These are phyloP conservation scores for Athripsodes cinereus DNA, from an alignment of 2,888 invertebrate species.

Conservation along the genomic window DNA sequence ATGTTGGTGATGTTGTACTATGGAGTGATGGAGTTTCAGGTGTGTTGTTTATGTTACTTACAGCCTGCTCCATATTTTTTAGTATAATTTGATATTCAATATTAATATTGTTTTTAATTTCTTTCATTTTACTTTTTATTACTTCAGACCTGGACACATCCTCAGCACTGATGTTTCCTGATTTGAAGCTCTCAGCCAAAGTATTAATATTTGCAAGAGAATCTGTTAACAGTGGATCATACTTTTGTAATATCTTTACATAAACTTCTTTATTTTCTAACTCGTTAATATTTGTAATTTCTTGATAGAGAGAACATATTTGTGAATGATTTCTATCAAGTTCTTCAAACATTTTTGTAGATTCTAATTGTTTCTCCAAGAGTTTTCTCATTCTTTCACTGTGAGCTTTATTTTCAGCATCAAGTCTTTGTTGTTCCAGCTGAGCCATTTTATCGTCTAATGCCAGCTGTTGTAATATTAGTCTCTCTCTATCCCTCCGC, in stretches of 20 bases:
- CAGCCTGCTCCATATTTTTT: slow-evolving; percentile 27
- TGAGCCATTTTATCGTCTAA: slow-evolving; percentile 40
- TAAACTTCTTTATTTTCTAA: slow-evolving; percentile 40
- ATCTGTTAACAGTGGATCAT: slow-evolving; percentile 38
- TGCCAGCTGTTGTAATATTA: slow-evolving; percentile 33
- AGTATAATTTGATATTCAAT: slow-evolving; percentile 35
- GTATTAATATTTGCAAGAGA: slow-evolving; percentile 42
- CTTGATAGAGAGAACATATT: slow-evolving; percentile 51
- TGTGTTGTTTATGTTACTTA: slow-evolving; percentile 32
- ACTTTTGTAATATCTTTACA: slow-evolving; percentile 42
- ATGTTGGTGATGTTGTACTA: not conserved
- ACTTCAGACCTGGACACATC: slow-evolving; percentile 53
- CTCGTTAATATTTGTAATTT: slow-evolving; percentile 44
- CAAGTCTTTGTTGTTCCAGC: slow-evolving; percentile 42
- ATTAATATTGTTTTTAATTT: slow-evolving; percentile 41
- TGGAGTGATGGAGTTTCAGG: slow-evolving; percentile 28
- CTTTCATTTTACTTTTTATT: slow-evolving; percentile 41
- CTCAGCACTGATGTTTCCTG: slow-evolving; percentile 41
- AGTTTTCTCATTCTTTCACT: slow-evolving; percentile 47
- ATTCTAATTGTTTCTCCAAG: slow-evolving; percentile 47
- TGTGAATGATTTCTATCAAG: slow-evolving; percentile 52
- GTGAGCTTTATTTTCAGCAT: slow-evolving; percentile 49
- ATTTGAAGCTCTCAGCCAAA: slow-evolving; percentile 43
- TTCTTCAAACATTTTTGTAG: slow-evolving; percentile 45
- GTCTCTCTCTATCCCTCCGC: slow-evolving; percentile 31